Base-by-base conservation (phyloP, 1,140 invertebrate species). In the Pseudomyrmex sp. region DNA sequence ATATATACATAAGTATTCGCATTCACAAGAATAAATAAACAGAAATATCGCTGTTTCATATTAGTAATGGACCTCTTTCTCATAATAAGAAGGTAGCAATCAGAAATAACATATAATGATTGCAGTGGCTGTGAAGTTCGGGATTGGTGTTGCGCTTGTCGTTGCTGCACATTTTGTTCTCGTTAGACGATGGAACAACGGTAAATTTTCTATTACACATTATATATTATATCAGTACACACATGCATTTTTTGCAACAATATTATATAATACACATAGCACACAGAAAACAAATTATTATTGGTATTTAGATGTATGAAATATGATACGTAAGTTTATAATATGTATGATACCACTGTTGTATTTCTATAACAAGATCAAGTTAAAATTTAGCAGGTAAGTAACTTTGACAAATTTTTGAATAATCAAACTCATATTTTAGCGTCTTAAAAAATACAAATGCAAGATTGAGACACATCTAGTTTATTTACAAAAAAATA, bases 61-160 rank as follows among this genome's bases (percentile, higher is more conserved):
- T 62, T 84, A 66, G 65, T 69, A 63, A 26, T 26, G 61, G 23
- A 35, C 35, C 0, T 65, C 54, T 86, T 73, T 54, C 18, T 23
- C 77, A 68, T 70, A 44, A 52, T 73, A 52, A 82, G 69, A 75
- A 74, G 68, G 15, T 50, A 59, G 50, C 59, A 83, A 82, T 84
- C 63, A 87, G 66, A 90, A 90, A 90, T 91, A 90, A 86, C 90
- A 85, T 90, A 77, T 93, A 68, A 85, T 91, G 85, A 95, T 96
- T 97, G 90, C 96, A 97, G 97, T 97, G 95, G 96, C 96, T 93
- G 96, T 97, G 94, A 97, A 97, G 95, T 95, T 97, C 95, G 95
- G 95, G 91, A 96, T 97, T 93, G 97, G 97, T 88, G 95, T 96
- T 91, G 96, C 96, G 85, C 95, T 97, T 92, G 95, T 97, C 91